phyloP scores from a whole-genome alignment of 2,797 vertebrate species.

The Xiphophorus birchmanni region DNA sequence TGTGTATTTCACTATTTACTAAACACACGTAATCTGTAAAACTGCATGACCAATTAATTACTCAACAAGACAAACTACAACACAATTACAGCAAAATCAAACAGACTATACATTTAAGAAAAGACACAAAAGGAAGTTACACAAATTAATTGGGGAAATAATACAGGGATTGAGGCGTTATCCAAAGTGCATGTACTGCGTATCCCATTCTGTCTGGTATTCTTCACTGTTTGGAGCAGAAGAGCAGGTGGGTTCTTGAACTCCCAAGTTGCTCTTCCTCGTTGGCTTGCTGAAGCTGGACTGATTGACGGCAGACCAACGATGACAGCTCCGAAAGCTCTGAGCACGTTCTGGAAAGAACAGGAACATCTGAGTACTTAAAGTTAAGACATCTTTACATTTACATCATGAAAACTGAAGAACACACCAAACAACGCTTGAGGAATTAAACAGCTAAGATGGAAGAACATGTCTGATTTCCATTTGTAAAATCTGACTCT shows the following conservation, averaged over 20 bases:
- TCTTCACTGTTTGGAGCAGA: conserved; percentile 57
- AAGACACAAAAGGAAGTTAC: conserved; percentile 12
- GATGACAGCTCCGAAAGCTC: conserved; percentile 82
- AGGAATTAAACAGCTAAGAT: neutral
- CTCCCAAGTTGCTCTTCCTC: conserved; percentile 76
- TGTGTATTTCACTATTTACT: conserved; percentile 22
- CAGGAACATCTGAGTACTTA: neutral
- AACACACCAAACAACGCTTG: neutral
- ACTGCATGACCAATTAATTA: conserved; percentile 3
- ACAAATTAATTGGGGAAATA: neutral
- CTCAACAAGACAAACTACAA: neutral
- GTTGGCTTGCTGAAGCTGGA: conserved; percentile 65
- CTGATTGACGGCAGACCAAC: conserved; percentile 77
- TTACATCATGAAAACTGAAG: neutral
- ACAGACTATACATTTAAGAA: conserved; percentile 1
- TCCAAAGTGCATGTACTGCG: conserved; percentile 47
- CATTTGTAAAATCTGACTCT: neutral
- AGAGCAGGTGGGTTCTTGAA: conserved; percentile 62
- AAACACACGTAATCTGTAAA: conserved; percentile 8
- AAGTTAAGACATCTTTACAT: too few species aligned
- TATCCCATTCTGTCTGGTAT: conserved; percentile 8
- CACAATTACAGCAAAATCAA: conserved; percentile 19
- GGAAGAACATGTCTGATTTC: neutral
- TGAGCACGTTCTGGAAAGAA: conserved; percentile 69
- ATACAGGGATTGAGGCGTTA: neutral